A percentile compares a stretch with the other conserved stretches of the same genome.
These are phyloP conservation scores for Rhagophthalmus giganteus DNA, from an alignment of 2,888 invertebrate genomes.

Conservation along the genomic window DNA sequence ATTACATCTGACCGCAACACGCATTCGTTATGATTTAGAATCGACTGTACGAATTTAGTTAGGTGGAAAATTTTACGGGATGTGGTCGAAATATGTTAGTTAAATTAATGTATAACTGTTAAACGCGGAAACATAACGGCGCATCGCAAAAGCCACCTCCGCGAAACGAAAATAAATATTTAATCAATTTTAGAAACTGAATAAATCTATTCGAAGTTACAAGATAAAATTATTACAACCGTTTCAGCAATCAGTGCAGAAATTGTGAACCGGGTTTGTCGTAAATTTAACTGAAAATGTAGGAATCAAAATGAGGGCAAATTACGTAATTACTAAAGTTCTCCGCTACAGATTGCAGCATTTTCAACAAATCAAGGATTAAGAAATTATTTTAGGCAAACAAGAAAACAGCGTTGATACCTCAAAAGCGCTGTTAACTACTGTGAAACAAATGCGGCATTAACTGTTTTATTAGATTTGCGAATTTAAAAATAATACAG, in stretches of 20 bases:
- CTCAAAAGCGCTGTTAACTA: too few relatives aligned
- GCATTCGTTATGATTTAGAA: conserved; percentile 29
- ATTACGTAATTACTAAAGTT: background rate
- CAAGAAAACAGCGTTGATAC: too few relatives aligned
- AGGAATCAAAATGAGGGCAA: background rate
- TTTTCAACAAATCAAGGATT: background rate
- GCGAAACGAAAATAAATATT: background rate
- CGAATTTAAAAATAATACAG: too few relatives aligned
- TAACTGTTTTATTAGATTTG: too few relatives aligned
- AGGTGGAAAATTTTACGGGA: conserved; percentile 29
- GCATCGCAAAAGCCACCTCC: background rate
- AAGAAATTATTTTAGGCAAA: too few relatives aligned
- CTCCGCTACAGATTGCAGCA: background rate
- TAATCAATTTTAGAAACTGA: background rate
- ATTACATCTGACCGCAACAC: conserved; percentile 32
- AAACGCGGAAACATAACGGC: background rate
- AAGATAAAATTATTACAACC: background rate
- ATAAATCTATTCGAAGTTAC: background rate
- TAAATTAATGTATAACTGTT: conserved; percentile 6
- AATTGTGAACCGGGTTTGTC: background rate
- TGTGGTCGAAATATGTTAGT: conserved; percentile 9
- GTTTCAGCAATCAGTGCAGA: background rate
- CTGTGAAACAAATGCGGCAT: too few relatives aligned
- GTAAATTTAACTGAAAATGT: background rate
- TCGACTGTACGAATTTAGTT: conserved; percentile 29